These are phyloP conservation scores for Burhinus oedicnemus DNA, from an alignment of 2,113 vertebrate genomes.

Conservation along the genomic window DNA sequence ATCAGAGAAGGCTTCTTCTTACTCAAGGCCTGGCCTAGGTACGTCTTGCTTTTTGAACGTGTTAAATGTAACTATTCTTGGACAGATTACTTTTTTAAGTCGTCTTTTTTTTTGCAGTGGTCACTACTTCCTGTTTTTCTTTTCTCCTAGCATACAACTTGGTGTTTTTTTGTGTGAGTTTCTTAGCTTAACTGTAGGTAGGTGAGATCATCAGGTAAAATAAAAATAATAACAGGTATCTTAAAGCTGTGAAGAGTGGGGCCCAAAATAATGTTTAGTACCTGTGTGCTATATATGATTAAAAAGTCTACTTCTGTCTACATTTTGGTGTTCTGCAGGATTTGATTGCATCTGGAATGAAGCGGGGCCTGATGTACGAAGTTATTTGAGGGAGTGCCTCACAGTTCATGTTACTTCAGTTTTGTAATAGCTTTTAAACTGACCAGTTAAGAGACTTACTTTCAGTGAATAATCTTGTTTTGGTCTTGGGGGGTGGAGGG, in stretches of 20 bases:
- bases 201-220: neutral
- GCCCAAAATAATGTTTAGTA: neutral
- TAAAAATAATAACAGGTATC: neutral
- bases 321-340: neutral
- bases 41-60: neutral
- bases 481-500: fast-evolving
- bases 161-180: neutral
- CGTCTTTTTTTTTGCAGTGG: neutral
- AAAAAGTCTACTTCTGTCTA: neutral
- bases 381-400: neutral
- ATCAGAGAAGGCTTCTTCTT: neutral
- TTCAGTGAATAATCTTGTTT: neutral
- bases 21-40: neutral
- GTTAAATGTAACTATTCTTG: neutral
- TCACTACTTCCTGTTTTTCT: neutral
- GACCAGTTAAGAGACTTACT: neutral
- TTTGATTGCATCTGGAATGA: neutral
- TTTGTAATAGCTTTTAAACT: neutral
- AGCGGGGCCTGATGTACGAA: neutral
- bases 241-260: neutral
- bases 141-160: neutral
- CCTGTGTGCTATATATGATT: neutral
- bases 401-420: neutral
- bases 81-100: neutral
- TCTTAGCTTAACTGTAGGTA: neutral